Conservation (phyloP, 2,888 invertebrate species). For the Habrosyne pyritoides region DNA sequence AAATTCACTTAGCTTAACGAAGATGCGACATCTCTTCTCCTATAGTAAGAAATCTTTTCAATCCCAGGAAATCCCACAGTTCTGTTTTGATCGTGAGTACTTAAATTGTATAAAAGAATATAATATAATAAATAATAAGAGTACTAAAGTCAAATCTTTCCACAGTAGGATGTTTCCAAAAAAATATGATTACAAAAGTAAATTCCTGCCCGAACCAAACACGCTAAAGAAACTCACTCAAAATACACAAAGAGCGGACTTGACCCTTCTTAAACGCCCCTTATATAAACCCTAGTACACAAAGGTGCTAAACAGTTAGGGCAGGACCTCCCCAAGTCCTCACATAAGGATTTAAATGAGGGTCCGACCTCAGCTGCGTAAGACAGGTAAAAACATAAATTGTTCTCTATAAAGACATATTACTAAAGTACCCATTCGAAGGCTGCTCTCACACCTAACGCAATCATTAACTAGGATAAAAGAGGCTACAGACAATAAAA, state of each 20-base stretch:
- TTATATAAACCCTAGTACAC: conserved; percentile 51
- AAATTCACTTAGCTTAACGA: too few species aligned
- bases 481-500: too few species aligned
- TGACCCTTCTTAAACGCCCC: conserved; percentile 47
- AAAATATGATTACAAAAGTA: background rate
- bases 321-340: conserved; percentile 31
- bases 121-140: too few species aligned
- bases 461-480: background rate
- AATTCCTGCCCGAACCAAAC: conserved; percentile 17
- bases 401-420: conserved; percentile 66
- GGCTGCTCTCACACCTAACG: conserved; percentile 14
- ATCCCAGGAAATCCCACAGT: too few species aligned
- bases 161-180: background rate
- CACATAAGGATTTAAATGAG: conserved; percentile 64
- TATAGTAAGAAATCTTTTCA: too few species aligned
- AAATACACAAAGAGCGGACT: conserved; percentile 48
- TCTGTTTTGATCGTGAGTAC: too few species aligned
- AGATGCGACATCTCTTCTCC: too few species aligned
- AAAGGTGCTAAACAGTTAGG: conserved; percentile 66
- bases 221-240: conserved; percentile 43
- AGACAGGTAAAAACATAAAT: conserved; percentile 74
- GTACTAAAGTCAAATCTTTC: background rate
- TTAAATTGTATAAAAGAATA: too few species aligned
- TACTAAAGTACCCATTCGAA: conserved; percentile 63
- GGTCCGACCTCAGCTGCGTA: conserved; percentile 59